Base-by-base conservation (phyloP, 2,113 vertebrate genomes). In the Gobio gobio region DNA sequence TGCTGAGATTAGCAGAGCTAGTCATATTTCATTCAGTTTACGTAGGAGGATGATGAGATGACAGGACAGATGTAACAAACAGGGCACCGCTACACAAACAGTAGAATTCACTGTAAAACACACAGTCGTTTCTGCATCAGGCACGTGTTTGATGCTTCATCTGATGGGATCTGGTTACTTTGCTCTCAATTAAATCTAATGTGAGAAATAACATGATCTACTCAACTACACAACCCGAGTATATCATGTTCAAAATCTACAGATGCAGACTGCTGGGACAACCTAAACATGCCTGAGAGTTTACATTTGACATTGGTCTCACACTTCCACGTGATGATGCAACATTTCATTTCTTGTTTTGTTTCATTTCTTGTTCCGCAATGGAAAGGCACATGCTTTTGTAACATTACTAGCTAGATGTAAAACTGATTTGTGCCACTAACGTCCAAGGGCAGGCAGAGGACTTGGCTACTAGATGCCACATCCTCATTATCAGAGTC, bases 21-120 rank as follows among this genome's bases (percentile, higher is more conserved):
- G 83, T 84, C 88, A 88, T 29, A 49, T 77, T 74, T 84, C 7
- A 59, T 86, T 59, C 29, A 70, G 75, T 82, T 85, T 78, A 83
- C 33, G 73, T 33, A 64, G 64, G 26, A 85, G 63, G 63, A 79
- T 22, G 66, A 74, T 47, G 36, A 72, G 66, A 74, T 40, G 43
- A 85, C 56, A 80, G 77, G 54, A 33, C 1, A 13, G 43, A 61
- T 68, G 5, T 29, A 80, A 73, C 20, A 74, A 85, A 40, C 36
- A 63, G 40, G 43, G 5, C 51, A 26, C 16, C 43, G 49, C 76
- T 64, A 59, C 20, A 70, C 61, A 82, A 33, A 51, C 40, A 84
- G 6, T 43, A 24, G 20, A 24, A 10, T 1, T 40, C 29, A 20
- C 14, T 76, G 73, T 51, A 76, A 45, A 47, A 45, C 16, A 10